Evolutionary conservation across 1,140 invertebrate genomes (phyloP).

Genomic region (Carposina sasakii): DNA sequence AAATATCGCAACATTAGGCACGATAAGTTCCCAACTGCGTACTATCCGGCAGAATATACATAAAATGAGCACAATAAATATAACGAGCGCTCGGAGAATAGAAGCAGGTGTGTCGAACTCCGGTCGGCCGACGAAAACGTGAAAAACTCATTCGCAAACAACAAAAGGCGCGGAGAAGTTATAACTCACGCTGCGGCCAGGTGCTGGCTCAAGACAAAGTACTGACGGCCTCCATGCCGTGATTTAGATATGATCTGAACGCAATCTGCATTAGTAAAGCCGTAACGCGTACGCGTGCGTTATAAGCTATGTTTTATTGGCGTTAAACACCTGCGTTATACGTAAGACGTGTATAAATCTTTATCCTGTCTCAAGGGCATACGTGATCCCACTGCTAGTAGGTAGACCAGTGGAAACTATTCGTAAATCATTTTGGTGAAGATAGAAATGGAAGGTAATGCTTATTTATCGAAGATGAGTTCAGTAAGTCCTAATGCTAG

Average conservation of each 20-base stretch:
- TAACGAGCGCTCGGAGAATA: conserved; percentile 31
- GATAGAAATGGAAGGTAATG: too few relatives aligned
- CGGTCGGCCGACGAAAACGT: conserved; percentile 37
- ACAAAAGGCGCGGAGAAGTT: conserved; percentile 45
- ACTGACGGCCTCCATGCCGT: conserved; percentile 45
- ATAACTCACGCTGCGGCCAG: conserved; percentile 44
- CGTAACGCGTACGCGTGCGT: conserved; percentile 18
- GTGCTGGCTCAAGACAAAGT: conserved; percentile 51
- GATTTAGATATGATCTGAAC: conserved; percentile 58
- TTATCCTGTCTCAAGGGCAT: too few relatives aligned
- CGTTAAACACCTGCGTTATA: conserved; percentile 28
- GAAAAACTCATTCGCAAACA: conserved; percentile 61
- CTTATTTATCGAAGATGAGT: too few relatives aligned
- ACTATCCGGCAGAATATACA: conserved; percentile 47
- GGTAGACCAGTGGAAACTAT: too few relatives aligned
- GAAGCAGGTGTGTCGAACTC: conserved; percentile 50
- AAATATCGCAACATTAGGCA: conserved; percentile 54
- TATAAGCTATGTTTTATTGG: conserved; percentile 20
- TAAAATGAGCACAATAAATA: conserved; percentile 43
- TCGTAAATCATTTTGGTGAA: too few relatives aligned
- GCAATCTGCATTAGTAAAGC: conserved; percentile 46
- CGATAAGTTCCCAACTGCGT: conserved; percentile 55
- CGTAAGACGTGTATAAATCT: too few relatives aligned
- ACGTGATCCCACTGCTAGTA: too few relatives aligned
- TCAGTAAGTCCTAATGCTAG: too few relatives aligned